Evolutionary conservation across 23 tunicate genomes (phyloP).

Genomic region (Botrylloides violaceus): DNA sequence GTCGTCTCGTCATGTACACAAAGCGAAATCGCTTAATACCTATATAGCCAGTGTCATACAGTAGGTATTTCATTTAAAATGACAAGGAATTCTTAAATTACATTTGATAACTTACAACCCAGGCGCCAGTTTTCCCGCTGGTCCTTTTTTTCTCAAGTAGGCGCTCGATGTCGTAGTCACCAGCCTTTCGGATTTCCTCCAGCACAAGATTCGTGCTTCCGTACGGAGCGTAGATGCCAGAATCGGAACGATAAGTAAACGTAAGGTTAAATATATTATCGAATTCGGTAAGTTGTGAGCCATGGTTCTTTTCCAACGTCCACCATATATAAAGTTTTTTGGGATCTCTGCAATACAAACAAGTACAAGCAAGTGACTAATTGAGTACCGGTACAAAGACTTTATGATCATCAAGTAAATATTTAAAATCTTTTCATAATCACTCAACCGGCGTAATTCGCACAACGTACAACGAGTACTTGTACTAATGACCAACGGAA

Average conservation of each 20-base stretch:
- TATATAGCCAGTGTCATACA: no score
- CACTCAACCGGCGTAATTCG: no score
- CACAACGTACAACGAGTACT: no score
- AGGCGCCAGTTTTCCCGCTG: conserved; percentile 56
- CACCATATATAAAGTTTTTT: conserved; percentile 76
- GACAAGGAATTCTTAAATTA: no score
- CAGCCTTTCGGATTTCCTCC: conserved; percentile 42
- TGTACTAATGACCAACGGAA: no score
- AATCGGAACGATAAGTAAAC: conserved; percentile 70
- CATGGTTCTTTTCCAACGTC: conserved; percentile 73
- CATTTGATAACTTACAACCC: conserved; percentile 77
- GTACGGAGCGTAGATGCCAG: conserved; percentile 89
- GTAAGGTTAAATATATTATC: conserved; percentile 65
- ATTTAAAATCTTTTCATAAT: no score
- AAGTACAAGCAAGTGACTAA: no score
- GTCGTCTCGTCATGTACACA: no score
- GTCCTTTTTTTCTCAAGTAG: conserved; percentile 49
- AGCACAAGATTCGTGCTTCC: conserved; percentile 78
- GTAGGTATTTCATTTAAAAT: no score
- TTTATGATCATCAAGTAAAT: no score
- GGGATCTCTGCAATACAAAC: conserved; percentile 53
- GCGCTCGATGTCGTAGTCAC: conserved; percentile 54
- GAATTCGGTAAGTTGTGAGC: not conserved
- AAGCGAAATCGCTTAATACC: no score
- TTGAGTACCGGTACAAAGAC: no score